Evolutionary conservation across 2,113 vertebrate genomes (phyloP).

Genomic region (Setophaga coronata): DNA sequence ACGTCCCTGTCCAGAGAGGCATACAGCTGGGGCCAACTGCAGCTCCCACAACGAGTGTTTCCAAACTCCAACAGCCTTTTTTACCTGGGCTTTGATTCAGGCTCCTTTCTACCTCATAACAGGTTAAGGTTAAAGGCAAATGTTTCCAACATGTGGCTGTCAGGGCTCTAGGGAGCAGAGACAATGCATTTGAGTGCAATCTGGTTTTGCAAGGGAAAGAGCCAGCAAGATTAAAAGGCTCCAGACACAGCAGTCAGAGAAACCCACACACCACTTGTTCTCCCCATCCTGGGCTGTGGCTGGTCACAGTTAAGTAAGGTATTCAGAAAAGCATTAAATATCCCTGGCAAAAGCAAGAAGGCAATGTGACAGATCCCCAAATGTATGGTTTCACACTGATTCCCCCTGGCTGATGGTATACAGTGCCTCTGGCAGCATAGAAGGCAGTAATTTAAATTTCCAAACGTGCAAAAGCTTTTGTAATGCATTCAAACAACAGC

Average conservation of each 20-base stretch:
- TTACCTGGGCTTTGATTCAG: neutral
- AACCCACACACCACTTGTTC: neutral
- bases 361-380: neutral
- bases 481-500: neutral
- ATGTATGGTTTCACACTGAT: neutral
- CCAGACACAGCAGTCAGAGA: neutral
- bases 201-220: neutral
- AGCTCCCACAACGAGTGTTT: neutral
- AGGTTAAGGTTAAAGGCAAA: slow-evolving; percentile 19
- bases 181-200: neutral
- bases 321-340: neutral
- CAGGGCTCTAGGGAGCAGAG: neutral
- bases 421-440: neutral
- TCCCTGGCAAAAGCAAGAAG: neutral
- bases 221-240: slow-evolving; percentile 7
- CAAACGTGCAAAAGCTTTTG: neutral
- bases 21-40: neutral
- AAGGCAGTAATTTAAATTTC: neutral
- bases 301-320: neutral
- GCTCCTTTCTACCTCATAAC: neutral
- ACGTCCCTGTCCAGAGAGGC: neutral
- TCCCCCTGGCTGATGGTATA: neutral
- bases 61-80: neutral
- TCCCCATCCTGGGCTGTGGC: neutral
- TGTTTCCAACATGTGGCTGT: neutral